Percentiles rank a stretch among this genome's conserved stretches.
phyloP scores from a whole-genome alignment of 1,140 invertebrate genomes.

The Mamestra configurata region DNA sequence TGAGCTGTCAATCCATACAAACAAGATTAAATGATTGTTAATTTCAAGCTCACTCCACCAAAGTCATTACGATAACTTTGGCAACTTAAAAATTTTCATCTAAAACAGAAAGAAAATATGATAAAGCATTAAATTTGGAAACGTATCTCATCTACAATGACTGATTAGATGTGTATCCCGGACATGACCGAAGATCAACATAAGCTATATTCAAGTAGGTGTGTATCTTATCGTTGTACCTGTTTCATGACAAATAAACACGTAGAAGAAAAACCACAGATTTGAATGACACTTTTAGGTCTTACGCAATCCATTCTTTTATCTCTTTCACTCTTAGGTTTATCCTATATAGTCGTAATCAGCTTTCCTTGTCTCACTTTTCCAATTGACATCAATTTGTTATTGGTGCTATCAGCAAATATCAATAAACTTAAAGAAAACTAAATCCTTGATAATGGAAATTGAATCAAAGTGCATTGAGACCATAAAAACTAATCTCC shows the following conservation, averaged over 20 bases:
- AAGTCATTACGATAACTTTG: too few relatives aligned
- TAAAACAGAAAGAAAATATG: conserved; percentile 6
- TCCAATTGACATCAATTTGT: too few relatives aligned
- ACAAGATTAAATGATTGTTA: too few relatives aligned
- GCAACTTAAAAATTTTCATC: neutral
- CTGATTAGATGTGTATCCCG: neutral
- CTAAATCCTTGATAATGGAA: neutral
- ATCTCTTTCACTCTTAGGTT: too few relatives aligned
- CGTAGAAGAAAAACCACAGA: too few relatives aligned
- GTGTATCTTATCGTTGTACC: too few relatives aligned
- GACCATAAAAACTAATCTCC: neutral
- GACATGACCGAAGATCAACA: neutral
- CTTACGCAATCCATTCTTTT: too few relatives aligned
- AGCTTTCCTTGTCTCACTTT: neutral
- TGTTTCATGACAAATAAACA: too few relatives aligned
- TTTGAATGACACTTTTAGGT: too few relatives aligned
- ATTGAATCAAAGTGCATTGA: conserved; percentile 3
- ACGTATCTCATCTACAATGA: neutral
- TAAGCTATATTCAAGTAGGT: too few relatives aligned
- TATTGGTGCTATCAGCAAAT: neutral
- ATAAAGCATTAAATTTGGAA: neutral
- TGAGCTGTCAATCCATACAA: too few relatives aligned
- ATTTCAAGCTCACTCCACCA: too few relatives aligned
- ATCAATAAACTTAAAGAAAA: neutral
- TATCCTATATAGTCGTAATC: neutral